These are phyloP conservation scores for Gobius niger DNA, from an alignment of 2,113 vertebrate species.

Conservation along the genomic window DNA sequence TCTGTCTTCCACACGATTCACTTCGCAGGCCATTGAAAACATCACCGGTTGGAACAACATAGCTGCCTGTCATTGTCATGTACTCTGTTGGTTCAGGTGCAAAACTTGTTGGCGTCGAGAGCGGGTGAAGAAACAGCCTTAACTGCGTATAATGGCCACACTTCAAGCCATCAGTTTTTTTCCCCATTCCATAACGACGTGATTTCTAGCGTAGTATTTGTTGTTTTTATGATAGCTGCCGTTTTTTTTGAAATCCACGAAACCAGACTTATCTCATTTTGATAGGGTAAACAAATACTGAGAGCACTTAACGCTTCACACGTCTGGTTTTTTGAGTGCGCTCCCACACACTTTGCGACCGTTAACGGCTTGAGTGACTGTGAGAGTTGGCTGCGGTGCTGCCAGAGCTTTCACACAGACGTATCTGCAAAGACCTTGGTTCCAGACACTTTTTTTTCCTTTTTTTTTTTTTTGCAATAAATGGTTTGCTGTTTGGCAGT, in stretches of 20 bases:
- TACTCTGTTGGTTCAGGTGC: constrained; percentile 2
- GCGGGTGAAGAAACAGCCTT: neutral
- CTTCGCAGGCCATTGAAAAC: neutral
- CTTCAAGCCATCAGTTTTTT: neutral
- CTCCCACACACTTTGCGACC: constrained; percentile 18
- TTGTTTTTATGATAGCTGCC: neutral
- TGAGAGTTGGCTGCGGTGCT: constrained; percentile 33
- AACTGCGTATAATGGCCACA: neutral
- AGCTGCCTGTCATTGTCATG: neutral
- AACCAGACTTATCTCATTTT: constrained; percentile 32
- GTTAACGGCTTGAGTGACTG: constrained; percentile 30
- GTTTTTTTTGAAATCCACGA: neutral
- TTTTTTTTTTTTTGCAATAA: neutral
- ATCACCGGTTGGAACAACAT: neutral
- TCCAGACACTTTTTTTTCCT: constrained; percentile 4
- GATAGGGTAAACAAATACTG: constrained; percentile 56
- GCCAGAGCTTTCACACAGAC: constrained; percentile 35
- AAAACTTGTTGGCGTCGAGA: neutral
- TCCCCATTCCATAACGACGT: neutral
- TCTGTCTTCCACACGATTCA: neutral
- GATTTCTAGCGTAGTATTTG: neutral
- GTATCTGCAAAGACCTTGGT: constrained; percentile 35
- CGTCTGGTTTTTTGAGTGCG: constrained; percentile 22
- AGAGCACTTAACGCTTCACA: constrained; percentile 14
- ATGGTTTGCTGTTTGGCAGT: constrained; percentile 15